Evolutionary conservation across 1,140 invertebrate species (phyloP), one percentile per base, ranked within the genome.

Genomic region (Bombus waltoni): DNA sequence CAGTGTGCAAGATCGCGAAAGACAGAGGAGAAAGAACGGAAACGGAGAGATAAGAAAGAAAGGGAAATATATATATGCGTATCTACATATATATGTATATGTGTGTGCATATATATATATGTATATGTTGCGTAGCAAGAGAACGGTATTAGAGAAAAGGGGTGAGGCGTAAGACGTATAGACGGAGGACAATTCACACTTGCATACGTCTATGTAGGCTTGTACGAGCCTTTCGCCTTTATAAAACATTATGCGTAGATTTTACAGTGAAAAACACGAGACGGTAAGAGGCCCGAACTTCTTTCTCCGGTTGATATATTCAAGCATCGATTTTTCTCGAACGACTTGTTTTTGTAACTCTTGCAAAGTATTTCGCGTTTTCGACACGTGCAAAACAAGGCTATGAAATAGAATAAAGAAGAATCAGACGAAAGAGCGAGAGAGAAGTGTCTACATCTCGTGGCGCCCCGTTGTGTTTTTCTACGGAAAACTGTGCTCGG

Each of bases 381-480:
- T 44, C 72, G 77, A 89, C 89, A 90, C 90, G 90, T 91, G 90
- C 83, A 66, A 87, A 76, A 65, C 85, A 73, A 57, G 81, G 57
- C 81, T 83, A 44, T 57, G 73, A 81, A 82, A 80, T 86, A 82
- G 80, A 68, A 81, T 87, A 90, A 89, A 81, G 68, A 71, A 81
- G 88, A 68, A 68, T 73, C 62, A 85, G 76, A 73, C 47, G 83
- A 85, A 81, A 86, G 88, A 89, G 89, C 74, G 88, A 91, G 77
- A 85, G 82, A 77, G 83, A 70, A 40, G 81, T 89, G 80, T 87
- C 87, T 62, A 85, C 91, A 92, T 93, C 92, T 92, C 91, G 93
- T 94, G 93, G 93, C 93, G 93, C 93, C 93, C 93, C 91, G 83
- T 92, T 89, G 93, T 92, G 93, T 94, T 94, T 92, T 92, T 92